Base-by-base conservation (phyloP, 2,113 vertebrate genomes). In the Lethenteron reissneri region DNA sequence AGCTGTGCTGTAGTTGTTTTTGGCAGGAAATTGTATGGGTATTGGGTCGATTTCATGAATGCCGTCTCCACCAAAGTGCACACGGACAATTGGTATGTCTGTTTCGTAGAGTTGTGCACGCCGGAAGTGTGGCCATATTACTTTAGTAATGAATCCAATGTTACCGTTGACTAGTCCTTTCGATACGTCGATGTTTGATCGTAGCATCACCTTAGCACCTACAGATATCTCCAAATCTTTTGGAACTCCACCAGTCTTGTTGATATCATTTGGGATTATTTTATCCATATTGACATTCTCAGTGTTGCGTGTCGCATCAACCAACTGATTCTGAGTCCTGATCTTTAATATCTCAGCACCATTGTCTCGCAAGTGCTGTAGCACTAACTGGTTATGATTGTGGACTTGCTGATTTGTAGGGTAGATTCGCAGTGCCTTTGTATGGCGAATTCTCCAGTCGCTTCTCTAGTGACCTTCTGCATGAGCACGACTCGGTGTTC, bases 261-360 rank as follows among this genome's bases (percentile, higher is more conserved):
- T 68, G 15, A 68, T 21, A 21, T 7, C 8, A 21, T 15, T n/a
- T 8, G 62, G 62, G 62, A 68, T 68, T 21, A 68, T n/a, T 8
- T 68, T 68, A n/a, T 68, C 15, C 62, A 68, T n/a, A 68, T 68
- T 21, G 15, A 21, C 62, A 68, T 68, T 68, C 8, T 68, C 62
- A 15, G 21, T n/a, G 10, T 64, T 64, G 60, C 60, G 17, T 64
- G 60, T 64, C 60, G 60, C 14, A 17, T 64, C 17, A 17, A 64
- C 60, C 14, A 64, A n/a, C 62, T 68, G 15, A 21, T 68, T 9
- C 62, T 10, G 62, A 15, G 62, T 10, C 15, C 10, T 15, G 21
- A 68, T 68, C 9, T 15, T 68, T 8, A 21, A n/a, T 10, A 68
- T 68, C 15, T 9, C 10, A 21, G 10, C 62, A 68, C 21, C 21